phyloP scores from a whole-genome alignment of 2,113 vertebrate species.

The Sisor rabdophorus region DNA sequence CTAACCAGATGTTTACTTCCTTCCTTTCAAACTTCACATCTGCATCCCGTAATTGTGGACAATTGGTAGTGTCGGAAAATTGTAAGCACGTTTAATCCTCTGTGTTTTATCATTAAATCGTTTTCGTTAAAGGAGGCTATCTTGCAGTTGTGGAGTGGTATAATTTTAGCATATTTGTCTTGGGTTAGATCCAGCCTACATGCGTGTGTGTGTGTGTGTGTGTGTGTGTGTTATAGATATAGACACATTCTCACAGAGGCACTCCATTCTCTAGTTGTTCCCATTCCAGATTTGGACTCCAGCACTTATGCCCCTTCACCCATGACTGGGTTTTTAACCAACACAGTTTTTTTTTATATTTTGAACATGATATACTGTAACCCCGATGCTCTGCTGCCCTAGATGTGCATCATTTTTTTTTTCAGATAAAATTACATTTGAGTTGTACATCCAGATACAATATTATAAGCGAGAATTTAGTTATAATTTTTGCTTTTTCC shows the following conservation, averaged over 20 bases:
- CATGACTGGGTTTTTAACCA: conserved; percentile 33
- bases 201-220: conserved; percentile 22
- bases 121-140: conserved; percentile 58
- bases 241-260: conserved; percentile 69
- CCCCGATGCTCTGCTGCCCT: not conserved
- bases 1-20: conserved; percentile 15
- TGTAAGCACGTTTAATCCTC: conserved; percentile 56
- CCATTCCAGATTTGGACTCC: conserved; percentile 40
- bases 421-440: too few relatives aligned
- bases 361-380: not conserved
- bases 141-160: conserved; percentile 63
- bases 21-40: not conserved
- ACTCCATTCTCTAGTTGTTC: conserved; percentile 50
- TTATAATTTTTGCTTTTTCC: too few relatives aligned
- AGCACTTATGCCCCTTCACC: conserved; percentile 37
- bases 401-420: not conserved
- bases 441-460: too few relatives aligned
- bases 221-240: conserved; percentile 57
- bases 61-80: conserved; percentile 48
- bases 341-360: conserved; percentile 6
- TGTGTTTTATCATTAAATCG: conserved; percentile 63
- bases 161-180: conserved; percentile 75
- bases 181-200: conserved; percentile 60
- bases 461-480: too few relatives aligned
- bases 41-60: not conserved